phyloP scores from a whole-genome alignment of 1,140 invertebrate species.

The Babylonia areolata region DNA sequence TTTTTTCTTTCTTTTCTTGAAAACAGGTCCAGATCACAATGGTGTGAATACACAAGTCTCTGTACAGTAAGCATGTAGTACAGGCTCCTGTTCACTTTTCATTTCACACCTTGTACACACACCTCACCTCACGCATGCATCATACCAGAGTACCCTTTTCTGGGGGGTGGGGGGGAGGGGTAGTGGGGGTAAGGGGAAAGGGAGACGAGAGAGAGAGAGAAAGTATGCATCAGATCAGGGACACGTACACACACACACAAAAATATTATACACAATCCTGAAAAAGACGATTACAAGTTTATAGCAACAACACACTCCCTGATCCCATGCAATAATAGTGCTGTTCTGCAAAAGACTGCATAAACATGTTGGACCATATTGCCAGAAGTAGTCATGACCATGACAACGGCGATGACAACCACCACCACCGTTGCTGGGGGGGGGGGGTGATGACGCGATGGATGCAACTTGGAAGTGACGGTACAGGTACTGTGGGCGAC shows the following conservation, averaged over 20 bases:
- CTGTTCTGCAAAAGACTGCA: background rate
- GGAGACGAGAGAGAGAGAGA: background rate
- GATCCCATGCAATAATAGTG: background rate
- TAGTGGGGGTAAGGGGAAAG: background rate
- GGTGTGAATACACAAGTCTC: background rate
- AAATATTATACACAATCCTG: background rate
- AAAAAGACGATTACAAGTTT: background rate
- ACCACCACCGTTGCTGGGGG: background rate
- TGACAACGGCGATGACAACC: background rate
- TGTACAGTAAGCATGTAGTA: background rate
- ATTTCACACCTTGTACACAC: background rate
- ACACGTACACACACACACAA: background rate
- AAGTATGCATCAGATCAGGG: slow-evolving; percentile 3
- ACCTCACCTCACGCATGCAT: no score
- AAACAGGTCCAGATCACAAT: background rate
- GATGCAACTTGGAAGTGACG: background rate
- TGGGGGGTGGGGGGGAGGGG: background rate
- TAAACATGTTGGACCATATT: slow-evolving; percentile 4
- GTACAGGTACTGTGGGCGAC: background rate
- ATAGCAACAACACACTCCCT: background rate
- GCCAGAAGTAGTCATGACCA: background rate
- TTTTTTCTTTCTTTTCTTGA: no score
- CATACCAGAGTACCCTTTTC: background rate
- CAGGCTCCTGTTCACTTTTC: background rate
- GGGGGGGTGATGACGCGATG: background rate